Evolutionary conservation across 1,140 invertebrate genomes (phyloP).

Genomic region (Apolygus lucorum): DNA sequence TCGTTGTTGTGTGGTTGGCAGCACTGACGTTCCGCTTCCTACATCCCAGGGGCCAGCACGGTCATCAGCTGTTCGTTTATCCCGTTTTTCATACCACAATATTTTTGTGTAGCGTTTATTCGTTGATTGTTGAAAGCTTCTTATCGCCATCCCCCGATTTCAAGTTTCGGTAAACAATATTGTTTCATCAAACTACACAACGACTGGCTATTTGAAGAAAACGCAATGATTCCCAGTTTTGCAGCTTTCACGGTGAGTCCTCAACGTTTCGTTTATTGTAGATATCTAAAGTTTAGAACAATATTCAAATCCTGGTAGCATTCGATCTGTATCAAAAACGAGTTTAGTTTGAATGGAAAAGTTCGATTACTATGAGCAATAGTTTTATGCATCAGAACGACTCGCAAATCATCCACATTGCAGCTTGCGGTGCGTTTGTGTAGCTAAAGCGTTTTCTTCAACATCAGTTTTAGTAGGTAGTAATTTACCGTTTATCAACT

Average conservation of each 20-base stretch:
- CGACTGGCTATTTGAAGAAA: not conserved
- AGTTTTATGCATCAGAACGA: no score
- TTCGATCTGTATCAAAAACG: no score
- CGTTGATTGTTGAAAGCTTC: not conserved
- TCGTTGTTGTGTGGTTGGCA: not conserved
- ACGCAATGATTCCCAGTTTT: not conserved
- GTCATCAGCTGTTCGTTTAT: not conserved
- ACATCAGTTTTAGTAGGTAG: no score
- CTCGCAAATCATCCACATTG: no score
- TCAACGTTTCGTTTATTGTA: not conserved
- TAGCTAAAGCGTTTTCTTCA: no score
- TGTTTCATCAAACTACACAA: not conserved
- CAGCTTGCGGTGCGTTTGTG: no score
- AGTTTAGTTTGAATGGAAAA: no score
- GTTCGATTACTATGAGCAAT: no score
- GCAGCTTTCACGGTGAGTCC: not conserved
- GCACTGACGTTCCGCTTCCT: not conserved
- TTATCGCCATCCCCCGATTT: not conserved
- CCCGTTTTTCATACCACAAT: not conserved
- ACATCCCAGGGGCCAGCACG: not conserved
- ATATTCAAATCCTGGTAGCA: no score
- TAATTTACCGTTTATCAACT: no score
- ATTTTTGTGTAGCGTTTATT: not conserved
- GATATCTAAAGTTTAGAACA: not conserved
- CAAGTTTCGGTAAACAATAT: not conserved